Evolutionary conservation across 2,888 invertebrate species (phyloP), one percentile per base, ranked within the genome.

Genomic region (Apoda limacodes): DNA sequence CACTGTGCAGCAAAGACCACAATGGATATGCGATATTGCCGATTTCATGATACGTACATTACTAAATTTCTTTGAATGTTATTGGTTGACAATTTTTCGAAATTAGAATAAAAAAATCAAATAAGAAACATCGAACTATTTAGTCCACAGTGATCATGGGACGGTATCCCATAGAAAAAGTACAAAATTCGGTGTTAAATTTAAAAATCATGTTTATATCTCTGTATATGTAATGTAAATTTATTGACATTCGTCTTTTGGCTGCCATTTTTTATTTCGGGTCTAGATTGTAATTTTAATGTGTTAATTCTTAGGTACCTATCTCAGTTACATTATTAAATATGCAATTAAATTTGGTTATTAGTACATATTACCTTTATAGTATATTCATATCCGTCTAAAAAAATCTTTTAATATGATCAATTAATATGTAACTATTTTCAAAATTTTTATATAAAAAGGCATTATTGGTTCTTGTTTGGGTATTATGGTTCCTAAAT

Each of bases 401-500:
- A 6, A 76, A 60, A 76, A 70, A 60, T 67, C 64, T 75, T 76
- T 74, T 66, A 70, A 68, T 64, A 17, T 17, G 5, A 17, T 17
- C 17, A 68, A 57, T 56, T 60, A 62, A 64, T 63, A 64, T 66
- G 57, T 67, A 66, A 58, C 76, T 74, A 75, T 74, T 76, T 80
- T 76, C 76, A 76, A 74, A 76, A 80, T 78, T 75, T 75, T 66
- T 64, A 58, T 69, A 74, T 66, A 66, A 62, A 59, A 60, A 67
- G 57, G 56, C 46, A 52, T 55, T 75, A 78, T 51, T 68, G 74
- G 76, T 78, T 65, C 75, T 72, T 69, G 69, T 80, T 78, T 75
- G 76, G 80, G 80, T 80, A 78, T 80, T 80, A 78, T 75, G 78
- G 80, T 80, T 80, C 80, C 80, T 80, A 80, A 80, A 78, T 80